Conservation (phyloP, 1,140 invertebrate species). For the Trachymyrmex cornetzi region DNA sequence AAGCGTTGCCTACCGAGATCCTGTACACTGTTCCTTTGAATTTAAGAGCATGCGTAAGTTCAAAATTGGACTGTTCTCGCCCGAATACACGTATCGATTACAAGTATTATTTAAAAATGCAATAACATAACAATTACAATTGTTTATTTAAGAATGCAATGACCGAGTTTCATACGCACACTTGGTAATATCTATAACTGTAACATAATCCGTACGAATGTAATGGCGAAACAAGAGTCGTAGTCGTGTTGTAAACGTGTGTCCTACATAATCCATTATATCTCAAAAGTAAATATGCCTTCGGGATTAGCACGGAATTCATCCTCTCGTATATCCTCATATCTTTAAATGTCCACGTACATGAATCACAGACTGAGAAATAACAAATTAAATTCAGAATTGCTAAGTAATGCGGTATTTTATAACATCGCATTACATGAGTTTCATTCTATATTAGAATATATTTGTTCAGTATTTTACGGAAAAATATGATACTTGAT, state of each 20-base stretch:
- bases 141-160: constrained; percentile 6
- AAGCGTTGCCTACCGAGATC: constrained; percentile 28
- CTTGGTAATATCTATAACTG: constrained; percentile 1
- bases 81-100: not conserved
- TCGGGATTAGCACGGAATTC: constrained; percentile 34
- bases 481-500: not conserved
- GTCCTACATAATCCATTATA: constrained; percentile 50
- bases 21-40: not conserved
- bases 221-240: constrained; percentile 32
- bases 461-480: not conserved
- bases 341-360: constrained; percentile 26
- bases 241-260: constrained; percentile 24
- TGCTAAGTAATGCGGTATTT: not conserved
- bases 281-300: constrained; percentile 57
- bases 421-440: not conserved
- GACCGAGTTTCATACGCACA: not conserved
- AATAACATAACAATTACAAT: not conserved
- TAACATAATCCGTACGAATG: not conserved
- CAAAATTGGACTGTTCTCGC: not conserved
- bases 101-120: not conserved
- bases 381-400: constrained; percentile 28
- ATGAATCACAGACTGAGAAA: constrained; percentile 3
- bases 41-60: not conserved
- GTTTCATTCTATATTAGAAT: not conserved
- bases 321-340: constrained; percentile 9